Evolutionary conservation across 2,797 vertebrate species (phyloP).

Genomic region (Aratinga solstitialis): DNA sequence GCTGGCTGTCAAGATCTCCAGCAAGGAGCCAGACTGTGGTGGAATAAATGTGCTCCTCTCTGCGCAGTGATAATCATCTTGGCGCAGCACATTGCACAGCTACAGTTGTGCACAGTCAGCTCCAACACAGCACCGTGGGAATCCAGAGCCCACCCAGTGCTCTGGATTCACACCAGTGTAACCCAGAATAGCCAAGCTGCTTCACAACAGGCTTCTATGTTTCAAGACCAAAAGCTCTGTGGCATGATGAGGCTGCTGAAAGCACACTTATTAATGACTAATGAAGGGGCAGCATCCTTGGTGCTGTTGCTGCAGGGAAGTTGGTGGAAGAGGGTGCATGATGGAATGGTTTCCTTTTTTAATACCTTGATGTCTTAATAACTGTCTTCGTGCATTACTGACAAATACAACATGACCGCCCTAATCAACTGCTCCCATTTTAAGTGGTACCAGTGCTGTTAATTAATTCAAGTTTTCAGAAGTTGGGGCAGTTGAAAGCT

Average conservation of each 20-base stretch:
- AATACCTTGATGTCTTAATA: constrained; percentile 28
- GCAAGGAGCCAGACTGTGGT: neutral
- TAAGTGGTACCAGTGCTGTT: constrained; percentile 17
- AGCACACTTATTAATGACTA: neutral
- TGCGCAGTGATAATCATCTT: neutral
- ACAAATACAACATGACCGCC: neutral
- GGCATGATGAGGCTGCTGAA: neutral
- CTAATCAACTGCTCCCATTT: constrained; percentile 62
- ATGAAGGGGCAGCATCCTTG: neutral
- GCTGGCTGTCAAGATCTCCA: neutral
- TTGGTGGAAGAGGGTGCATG: neutral
- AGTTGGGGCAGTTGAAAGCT: constrained; percentile 32
- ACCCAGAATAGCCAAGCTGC: neutral
- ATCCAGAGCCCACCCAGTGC: neutral
- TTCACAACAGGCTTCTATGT: neutral
- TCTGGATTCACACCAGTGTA: neutral
- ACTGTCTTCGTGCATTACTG: neutral
- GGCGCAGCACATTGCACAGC: neutral
- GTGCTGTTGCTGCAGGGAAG: neutral
- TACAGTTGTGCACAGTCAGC: neutral
- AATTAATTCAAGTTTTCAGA: constrained; percentile 54
- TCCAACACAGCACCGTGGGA: neutral
- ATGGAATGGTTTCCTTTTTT: neutral
- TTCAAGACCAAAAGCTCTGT: neutral
- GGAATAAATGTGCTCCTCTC: neutral